Base-by-base conservation (phyloP, 2,113 vertebrate species). In the Centropristis striata region DNA sequence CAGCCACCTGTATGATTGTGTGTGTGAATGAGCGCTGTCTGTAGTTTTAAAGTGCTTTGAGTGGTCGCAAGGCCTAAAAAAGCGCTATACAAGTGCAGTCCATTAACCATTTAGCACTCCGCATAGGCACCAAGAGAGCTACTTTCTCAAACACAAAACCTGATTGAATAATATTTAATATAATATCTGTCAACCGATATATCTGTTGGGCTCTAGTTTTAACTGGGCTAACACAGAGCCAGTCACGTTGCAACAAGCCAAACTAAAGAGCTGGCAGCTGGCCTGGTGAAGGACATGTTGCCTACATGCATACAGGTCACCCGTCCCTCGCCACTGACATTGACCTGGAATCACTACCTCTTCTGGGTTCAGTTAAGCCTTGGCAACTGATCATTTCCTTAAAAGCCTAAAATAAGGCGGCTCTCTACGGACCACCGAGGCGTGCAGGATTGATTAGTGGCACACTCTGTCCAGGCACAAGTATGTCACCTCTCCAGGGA, bases 401-500 rank as follows among this genome's bases (percentile, higher is more conserved):
- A 84, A 89, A 88, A 81, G 84, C 74, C 69, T 70, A 81, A 76
- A 88, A 75, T 85, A 83, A 85, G 76, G 36, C 44, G 9, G 2
- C 42, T 83, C 74, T 85, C 84, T 18, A 12, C 2, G 23, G 89
- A 44, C 55, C 44, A 11, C 8, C 0, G 71, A 42, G 49, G 76
- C 44, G 6, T 80, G 79, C 50, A 85, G 42, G 75, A 92, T 80
- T 90, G 90, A 91, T 92, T 85, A 76, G 78, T 66, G 79, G 61
- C 83, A 49, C 78, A 53, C 50, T 80, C 58, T 47, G 70, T 87
- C 84, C 75, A 84, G 81, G 80, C 81, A 81, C 86, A 91, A 90
- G 86, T 87, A 65, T 93, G 88, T 89, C 90, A 89, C 79, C 81
- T 80, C 91, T 80, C 81, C 60, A 0, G 86, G 83, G 90, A 82